Conservation (phyloP, 2,888 invertebrate species). For the Lepas anatifera region DNA sequence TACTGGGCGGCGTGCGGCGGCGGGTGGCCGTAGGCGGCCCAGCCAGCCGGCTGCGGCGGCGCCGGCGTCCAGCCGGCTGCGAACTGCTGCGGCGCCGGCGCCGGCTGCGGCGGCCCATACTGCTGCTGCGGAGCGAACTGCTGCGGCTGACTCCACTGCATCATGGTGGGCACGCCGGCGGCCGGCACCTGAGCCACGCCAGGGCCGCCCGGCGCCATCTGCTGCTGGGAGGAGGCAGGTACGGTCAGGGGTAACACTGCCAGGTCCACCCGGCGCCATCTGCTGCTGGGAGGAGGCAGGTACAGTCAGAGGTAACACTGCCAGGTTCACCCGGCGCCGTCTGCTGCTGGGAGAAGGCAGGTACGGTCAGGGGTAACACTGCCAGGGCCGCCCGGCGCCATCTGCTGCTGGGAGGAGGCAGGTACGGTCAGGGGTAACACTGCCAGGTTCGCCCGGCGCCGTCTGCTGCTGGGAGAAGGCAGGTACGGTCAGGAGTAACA, state of each 20-base stretch:
- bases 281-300: not conserved
- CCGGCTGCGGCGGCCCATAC: not conserved
- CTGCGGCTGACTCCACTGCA: conserved; percentile 7
- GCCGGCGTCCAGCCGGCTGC: not conserved
- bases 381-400: not conserved
- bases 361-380: too few species aligned
- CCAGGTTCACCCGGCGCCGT: not conserved
- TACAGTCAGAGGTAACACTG: too few species aligned
- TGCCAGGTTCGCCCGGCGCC: too few species aligned
- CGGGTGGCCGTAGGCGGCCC: conserved; percentile 4
- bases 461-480: too few species aligned
- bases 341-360: not conserved
- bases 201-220: not conserved
- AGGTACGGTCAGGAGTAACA: too few species aligned
- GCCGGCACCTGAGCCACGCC: not conserved
- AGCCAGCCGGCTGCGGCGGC: not conserved
- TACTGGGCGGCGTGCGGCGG: not conserved
- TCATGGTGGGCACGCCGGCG: not conserved
- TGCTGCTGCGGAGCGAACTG: conserved; percentile 3
- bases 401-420: not conserved
- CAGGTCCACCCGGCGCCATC: not conserved
- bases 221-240: not conserved
- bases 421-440: too few species aligned
- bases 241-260: not conserved
- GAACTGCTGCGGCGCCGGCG: not conserved